Base-by-base conservation (phyloP, 2,113 vertebrate species). In the Mixornis gularis region DNA sequence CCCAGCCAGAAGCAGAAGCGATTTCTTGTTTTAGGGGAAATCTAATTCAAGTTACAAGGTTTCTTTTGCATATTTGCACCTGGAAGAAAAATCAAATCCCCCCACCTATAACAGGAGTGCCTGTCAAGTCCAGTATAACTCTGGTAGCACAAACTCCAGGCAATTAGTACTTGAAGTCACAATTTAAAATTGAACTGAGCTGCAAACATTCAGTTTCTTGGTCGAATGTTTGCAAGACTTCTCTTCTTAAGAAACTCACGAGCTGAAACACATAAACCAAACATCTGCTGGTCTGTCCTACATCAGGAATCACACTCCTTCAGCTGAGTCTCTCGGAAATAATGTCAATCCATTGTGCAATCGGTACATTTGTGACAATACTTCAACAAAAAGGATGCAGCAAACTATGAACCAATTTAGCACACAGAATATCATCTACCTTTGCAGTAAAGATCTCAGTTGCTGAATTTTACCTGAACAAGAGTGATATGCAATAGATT, bases 101-200 rank as follows among this genome's bases (percentile, higher is more conserved):
- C n/a, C 12, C 4, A 19, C 13, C 46, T 38, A 2, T 2, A 53
- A 38, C 24, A 49, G 0, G 1, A 62, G 1, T 46, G 56, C 20
- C 81, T 1, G 2, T 38, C 21, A 68, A 52, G 25, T 56, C 49
- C 19, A 36, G 15, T 24, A 2, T 7, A 60, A 51, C 27, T 79
- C 55, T 36, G 19, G 17, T 14, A 41, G 36, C 24, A 51, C 26
- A 63, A 74, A 41, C 38, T 64, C 32, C 1, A 2, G 53, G 18
- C 27, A 76, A 82, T 60, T 52, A 59, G 43, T 32, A 64, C 24
- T 13, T 66, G 14, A 79, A 86, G 36, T 44, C 25, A 79, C 60
- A 64, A 79, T 34, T 65, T 48, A 49, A 68, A 86, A n/a, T 8
- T 36, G 11, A 76, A 77, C n/a, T 12, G 41, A 80, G 55, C 12